Evolutionary conservation across 2,797 vertebrate genomes (phyloP).

Genomic region (Enteromius paludinosus): DNA sequence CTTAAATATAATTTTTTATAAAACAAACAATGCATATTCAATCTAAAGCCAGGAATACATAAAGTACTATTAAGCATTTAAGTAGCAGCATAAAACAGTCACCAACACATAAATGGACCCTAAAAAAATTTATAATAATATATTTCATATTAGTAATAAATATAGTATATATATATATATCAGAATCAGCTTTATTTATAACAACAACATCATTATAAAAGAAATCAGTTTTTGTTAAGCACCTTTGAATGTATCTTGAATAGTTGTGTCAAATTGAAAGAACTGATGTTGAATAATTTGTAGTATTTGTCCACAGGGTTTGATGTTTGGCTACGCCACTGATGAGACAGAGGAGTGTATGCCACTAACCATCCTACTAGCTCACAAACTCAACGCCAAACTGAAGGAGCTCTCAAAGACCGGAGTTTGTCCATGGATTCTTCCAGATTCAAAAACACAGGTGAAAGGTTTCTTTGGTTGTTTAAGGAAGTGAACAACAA

Average conservation of each 20-base stretch:
- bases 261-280: background rate
- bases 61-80: background rate
- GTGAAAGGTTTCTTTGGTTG: conserved; percentile 59
- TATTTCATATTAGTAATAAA: too few relatives aligned
- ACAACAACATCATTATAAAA: background rate
- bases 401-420: conserved; percentile 73
- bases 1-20: background rate
- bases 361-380: conserved; percentile 78
- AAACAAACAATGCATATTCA: background rate
- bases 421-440: conserved; percentile 78
- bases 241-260: background rate
- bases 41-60: background rate
- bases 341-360: conserved; percentile 84
- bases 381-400: conserved; percentile 75
- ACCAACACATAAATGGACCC: background rate
- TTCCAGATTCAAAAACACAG: conserved; percentile 79
- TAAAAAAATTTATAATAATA: background rate
- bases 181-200: too few relatives aligned
- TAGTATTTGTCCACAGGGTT: conserved; percentile 66
- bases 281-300: background rate
- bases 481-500: background rate
- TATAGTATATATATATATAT: too few relatives aligned
- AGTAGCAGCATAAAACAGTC: background rate
- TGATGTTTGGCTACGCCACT: conserved; percentile 84
- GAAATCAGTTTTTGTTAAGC: background rate